Percentiles rank a stretch among this genome's conserved stretches.
phyloP scores from a whole-genome alignment of 2,113 vertebrate species.

The Notechis scutatus region DNA sequence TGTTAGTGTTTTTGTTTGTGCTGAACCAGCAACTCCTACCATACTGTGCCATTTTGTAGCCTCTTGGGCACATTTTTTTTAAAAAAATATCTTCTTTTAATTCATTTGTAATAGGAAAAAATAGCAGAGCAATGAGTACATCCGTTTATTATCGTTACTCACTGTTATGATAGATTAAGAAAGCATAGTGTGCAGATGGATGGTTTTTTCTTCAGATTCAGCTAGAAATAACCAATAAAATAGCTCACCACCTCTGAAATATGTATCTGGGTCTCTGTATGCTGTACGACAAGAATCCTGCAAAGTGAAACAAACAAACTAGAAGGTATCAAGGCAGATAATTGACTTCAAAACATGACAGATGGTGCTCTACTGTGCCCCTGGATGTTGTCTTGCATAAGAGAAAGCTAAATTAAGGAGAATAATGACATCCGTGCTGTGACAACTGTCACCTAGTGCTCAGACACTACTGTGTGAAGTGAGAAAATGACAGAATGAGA shows the following conservation, averaged over 20 bases:
- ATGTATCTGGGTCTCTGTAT: background rate
- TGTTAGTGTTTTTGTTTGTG: conserved; percentile 6
- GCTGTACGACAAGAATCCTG: background rate
- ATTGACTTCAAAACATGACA: background rate
- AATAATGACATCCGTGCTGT: background rate
- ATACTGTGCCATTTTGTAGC: background rate
- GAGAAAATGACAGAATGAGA: background rate
- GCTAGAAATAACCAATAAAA: background rate
- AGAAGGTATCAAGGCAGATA: background rate
- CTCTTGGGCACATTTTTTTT: conserved; percentile 3
- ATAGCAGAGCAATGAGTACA: background rate
- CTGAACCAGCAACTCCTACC: conserved; percentile 1
- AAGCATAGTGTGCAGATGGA: background rate
- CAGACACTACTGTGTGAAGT: background rate
- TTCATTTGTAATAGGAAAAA: conserved; percentile 12
- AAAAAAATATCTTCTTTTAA: background rate
- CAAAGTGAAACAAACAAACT: background rate
- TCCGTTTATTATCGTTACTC: conserved; percentile 5
- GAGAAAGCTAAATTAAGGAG: background rate
- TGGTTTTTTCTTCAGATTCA: background rate
- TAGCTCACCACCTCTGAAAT: background rate
- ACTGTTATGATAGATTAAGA: background rate
- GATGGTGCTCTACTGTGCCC: background rate
- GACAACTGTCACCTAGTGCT: background rate
- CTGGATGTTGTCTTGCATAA: background rate